phyloP scores from a whole-genome alignment of 2,113 vertebrate species.

The Pomatostomus ruficeps region DNA sequence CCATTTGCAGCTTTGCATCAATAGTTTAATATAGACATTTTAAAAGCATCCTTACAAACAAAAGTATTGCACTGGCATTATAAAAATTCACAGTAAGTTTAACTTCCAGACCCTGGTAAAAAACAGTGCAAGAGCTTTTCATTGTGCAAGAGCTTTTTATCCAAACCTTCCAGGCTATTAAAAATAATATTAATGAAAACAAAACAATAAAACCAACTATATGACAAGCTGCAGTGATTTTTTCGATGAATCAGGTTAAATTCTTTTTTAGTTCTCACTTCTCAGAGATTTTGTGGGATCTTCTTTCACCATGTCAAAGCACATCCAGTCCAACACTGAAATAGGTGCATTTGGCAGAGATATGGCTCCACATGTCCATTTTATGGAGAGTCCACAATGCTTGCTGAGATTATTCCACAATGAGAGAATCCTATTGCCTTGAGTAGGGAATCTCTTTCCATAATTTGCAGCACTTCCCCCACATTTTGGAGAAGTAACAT shows the following conservation, averaged over 20 bases:
- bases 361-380: neutral
- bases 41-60: conserved; percentile 47
- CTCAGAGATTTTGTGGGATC: neutral
- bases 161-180: neutral
- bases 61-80: conserved; percentile 45
- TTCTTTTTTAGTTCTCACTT: neutral
- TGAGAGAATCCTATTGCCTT: neutral
- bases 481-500: neutral
- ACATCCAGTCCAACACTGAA: neutral
- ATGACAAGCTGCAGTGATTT: neutral
- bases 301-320: neutral
- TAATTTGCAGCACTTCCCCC: neutral
- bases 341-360: neutral
- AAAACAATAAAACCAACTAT: neutral
- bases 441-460: neutral
- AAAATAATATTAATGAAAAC: neutral
- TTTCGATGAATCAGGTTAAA: neutral
- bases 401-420: neutral
- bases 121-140: conserved; percentile 50
- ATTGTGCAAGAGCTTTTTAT: conserved; percentile 16
- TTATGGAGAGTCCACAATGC: neutral
- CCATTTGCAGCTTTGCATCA: neutral
- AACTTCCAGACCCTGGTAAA: neutral
- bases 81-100: conserved; percentile 56
- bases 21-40: neutral